Evolutionary conservation across 2,888 invertebrate genomes (phyloP).

Genomic region (Mechanitis messenoides): DNA sequence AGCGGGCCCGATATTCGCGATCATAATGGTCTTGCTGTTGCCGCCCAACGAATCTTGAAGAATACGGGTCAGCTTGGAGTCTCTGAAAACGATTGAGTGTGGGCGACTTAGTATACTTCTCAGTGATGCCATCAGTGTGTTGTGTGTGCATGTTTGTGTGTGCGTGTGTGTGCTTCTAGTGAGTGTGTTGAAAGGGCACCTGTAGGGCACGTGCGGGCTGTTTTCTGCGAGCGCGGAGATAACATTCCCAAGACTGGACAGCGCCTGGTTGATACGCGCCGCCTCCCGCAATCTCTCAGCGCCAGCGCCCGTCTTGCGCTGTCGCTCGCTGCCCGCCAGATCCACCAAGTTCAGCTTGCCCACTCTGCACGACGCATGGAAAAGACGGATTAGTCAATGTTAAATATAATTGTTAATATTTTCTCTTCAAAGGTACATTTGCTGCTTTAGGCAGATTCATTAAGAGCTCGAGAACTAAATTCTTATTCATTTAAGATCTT

Average conservation of each 20-base stretch:
- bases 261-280: constrained; percentile 96
- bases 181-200: constrained; percentile 37
- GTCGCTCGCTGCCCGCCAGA: constrained; percentile 98
- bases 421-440: no score
- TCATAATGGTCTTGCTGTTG: constrained; percentile 99
- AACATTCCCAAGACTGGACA: constrained; percentile 98
- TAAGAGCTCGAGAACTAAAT: constrained; percentile 8
- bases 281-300: constrained; percentile 96
- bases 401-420: background rate
- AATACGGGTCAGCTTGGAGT: constrained; percentile 96
- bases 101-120: background rate
- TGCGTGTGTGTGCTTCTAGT: no score
- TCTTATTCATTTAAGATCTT: constrained; percentile 1
- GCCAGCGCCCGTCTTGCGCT: constrained; percentile 96
- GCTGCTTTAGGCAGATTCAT: background rate
- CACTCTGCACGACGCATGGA: constrained; percentile 73
- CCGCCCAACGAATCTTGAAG: constrained; percentile 99
- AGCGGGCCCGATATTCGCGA: constrained; percentile 98
- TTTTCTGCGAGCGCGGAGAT: constrained; percentile 97
- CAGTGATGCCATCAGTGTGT: background rate
- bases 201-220: constrained; percentile 96
- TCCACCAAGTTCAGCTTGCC: constrained; percentile 98
- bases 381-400: background rate
- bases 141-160: background rate
- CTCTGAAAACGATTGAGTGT: constrained; percentile 69